Evolutionary conservation across 2,797 vertebrate species (phyloP).

Genomic region (Podargus strigoides): DNA sequence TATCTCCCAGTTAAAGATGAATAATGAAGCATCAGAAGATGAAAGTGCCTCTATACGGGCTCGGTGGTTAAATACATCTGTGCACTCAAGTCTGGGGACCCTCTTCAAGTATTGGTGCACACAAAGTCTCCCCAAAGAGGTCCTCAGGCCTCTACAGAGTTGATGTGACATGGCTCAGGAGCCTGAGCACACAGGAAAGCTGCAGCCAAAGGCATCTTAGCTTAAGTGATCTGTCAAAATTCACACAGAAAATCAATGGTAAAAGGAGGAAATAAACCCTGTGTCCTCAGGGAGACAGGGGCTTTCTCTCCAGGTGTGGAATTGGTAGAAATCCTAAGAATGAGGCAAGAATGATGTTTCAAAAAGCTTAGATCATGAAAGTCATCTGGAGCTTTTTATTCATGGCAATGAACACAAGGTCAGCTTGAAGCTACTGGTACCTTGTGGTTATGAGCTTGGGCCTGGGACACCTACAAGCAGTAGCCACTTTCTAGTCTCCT

Average conservation of each 20-base stretch:
- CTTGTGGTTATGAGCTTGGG: not conserved
- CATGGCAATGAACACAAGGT: not conserved
- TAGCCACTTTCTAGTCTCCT: not conserved
- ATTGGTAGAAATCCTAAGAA: not conserved
- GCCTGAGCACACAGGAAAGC: not conserved
- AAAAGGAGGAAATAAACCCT: not conserved
- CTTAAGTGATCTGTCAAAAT: not conserved
- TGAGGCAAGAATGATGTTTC: not conserved
- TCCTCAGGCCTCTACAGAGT: not conserved
- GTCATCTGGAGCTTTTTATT: not conserved
- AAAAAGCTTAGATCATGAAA: not conserved
- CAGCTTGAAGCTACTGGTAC: not conserved
- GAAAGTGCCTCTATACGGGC: not conserved
- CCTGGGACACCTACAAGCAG: not conserved
- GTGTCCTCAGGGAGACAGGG: not conserved
- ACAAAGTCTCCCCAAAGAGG: not conserved
- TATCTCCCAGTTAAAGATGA: not conserved
- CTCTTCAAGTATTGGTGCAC: not conserved
- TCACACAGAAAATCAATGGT: fast-evolving
- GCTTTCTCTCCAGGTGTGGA: not conserved
- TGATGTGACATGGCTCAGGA: not conserved
- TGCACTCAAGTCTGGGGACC: not conserved
- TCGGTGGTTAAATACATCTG: fast-evolving
- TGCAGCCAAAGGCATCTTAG: not conserved
- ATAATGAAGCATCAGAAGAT: not conserved